These are phyloP conservation scores for Vulpes ferrilata DNA, from an alignment of 2,113 vertebrate genomes.

Conservation along the genomic window DNA sequence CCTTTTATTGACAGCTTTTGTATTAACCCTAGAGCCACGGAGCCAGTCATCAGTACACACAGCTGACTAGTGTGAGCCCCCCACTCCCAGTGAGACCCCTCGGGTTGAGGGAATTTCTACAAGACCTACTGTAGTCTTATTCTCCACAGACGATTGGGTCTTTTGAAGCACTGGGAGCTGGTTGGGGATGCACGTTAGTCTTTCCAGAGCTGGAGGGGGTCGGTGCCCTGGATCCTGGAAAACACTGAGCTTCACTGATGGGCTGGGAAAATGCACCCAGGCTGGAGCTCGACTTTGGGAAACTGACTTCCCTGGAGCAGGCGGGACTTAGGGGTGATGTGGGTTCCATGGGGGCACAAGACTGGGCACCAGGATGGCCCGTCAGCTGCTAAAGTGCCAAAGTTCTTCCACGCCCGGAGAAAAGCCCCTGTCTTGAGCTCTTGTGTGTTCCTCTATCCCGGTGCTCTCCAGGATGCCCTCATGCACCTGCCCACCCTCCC, in stretches of 20 bases:
- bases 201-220: background rate
- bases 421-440: background rate
- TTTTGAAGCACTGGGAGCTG: background rate
- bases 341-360: background rate
- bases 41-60: background rate
- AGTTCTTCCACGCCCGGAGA: background rate
- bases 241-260: background rate
- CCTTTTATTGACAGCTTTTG: background rate
- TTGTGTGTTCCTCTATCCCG: background rate
- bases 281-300: background rate
- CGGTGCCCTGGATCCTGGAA: rapidly evolving
- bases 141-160: background rate
- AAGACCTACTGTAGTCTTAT: background rate
- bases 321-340: background rate
- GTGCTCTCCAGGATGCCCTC: no score
- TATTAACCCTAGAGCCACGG: background rate
- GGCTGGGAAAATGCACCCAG: background rate
- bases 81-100: no score
- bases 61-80: no score
- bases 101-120: background rate
- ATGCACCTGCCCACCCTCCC: background rate
- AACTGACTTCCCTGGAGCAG: background rate
- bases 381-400: background rate
- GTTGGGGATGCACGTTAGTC: background rate
- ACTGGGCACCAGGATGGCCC: background rate